Evolutionary conservation across 2,797 vertebrate species (phyloP), one percentile per base, ranked within the genome.

Genomic region (Sebastes hopkinsi): DNA sequence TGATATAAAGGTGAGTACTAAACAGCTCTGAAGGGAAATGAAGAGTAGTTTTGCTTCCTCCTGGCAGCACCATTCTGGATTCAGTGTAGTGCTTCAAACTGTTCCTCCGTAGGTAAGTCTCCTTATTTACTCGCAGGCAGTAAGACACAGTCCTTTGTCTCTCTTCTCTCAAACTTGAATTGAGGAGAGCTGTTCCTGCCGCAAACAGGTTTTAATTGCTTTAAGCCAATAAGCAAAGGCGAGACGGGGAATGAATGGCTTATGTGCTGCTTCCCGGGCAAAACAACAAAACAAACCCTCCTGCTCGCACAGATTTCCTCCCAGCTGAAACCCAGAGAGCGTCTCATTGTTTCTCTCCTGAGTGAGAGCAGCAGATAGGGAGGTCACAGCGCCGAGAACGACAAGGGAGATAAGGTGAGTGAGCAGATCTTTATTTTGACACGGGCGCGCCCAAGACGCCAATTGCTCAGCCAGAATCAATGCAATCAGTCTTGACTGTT

Each of bases 181-280:
- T 82, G 72, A 25, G 62, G 38, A 54, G 68, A 81, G 74, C 76
- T 50, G 65, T 30, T 66, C 70, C 78, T 80, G 68, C 67, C 2
- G 75, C 80, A 77, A 79, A 77, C 75, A 77, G 25, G 87, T 84
- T 89, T 90, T 92, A 93, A 94, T 90, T 92, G 86, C 87, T 90
- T 92, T 85, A 90, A 93, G 91, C 84, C 86, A 89, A 90, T 84
- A 80, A 89, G 76, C 11, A 87, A 91, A 90, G n/a, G 76, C 60
- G 18, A 84, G 77, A 73, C 60, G 2, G 85, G 59, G 75, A 77
- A 76, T 84, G 84, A 87, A 86, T 71, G 52, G 72, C 75, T 91
- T 84, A 84, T 65, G 76, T 66, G 72, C 85, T 27, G 80, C 83
- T 91, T 91, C 84, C 54, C 75, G 23, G 64, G 71, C 32, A 75